Conservation (phyloP, 2,888 invertebrate genomes). For the Heliconius aoede region DNA sequence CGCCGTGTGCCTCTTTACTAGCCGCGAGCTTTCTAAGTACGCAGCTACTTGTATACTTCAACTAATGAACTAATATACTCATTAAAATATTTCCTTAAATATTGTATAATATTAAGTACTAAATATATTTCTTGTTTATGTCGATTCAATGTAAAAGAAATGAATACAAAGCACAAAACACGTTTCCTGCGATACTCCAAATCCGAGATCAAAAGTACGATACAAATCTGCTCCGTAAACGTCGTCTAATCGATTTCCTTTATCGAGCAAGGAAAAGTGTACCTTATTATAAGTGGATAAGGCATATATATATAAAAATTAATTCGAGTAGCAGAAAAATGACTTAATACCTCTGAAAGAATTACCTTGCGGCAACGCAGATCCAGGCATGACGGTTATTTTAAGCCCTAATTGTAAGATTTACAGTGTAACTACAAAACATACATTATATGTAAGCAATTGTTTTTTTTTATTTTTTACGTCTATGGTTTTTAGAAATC, state of each 20-base stretch:
- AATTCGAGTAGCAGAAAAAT: slow-evolving; percentile 8
- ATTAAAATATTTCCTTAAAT: background rate
- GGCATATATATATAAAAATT: slow-evolving; percentile 31
- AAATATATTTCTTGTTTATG: background rate
- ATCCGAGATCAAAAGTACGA: slow-evolving; percentile 65
- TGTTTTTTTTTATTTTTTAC: background rate
- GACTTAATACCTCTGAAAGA: slow-evolving; percentile 53
- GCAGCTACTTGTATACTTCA: slow-evolving; percentile 22
- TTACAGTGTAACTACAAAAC: slow-evolving; percentile 55
- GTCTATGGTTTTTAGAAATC: background rate
- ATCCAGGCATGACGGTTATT: slow-evolving; percentile 63
- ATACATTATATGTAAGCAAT: background rate
- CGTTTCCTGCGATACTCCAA: slow-evolving; percentile 47
- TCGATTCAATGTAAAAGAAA: background rate
- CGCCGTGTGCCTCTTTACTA: slow-evolving; percentile 42
- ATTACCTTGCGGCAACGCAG: slow-evolving; percentile 67
- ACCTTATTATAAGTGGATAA: slow-evolving; percentile 51
- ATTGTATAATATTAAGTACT: background rate
- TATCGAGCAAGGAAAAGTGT: slow-evolving; percentile 47
- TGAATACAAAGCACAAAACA: slow-evolving; percentile 37
- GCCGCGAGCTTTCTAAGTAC: slow-evolving; percentile 44
- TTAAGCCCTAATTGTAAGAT: slow-evolving; percentile 62
- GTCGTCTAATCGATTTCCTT: slow-evolving; percentile 65
- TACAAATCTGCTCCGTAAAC: slow-evolving; percentile 70
- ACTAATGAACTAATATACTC: background rate